Percentiles rank a stretch among this genome's conserved stretches.
phyloP scores from a whole-genome alignment of 1,140 invertebrate species.

The Pachypsylla venusta region DNA sequence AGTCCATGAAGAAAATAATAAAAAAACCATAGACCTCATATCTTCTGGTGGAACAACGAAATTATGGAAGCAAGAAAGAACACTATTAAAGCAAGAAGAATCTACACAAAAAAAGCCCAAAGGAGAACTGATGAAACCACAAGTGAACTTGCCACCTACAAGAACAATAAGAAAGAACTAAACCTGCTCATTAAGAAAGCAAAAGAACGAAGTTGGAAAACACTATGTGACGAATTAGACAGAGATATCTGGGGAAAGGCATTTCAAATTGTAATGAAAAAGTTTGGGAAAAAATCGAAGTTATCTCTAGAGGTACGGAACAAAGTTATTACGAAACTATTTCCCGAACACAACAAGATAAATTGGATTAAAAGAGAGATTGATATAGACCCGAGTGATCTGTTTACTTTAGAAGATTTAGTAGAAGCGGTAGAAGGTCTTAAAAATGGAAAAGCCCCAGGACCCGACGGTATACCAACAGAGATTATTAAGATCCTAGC shows the following conservation, averaged over 20 bases:
- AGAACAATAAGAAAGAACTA: neutral
- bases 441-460: conserved; percentile 3
- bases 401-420: neutral
- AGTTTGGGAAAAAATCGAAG: neutral
- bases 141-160: neutral
- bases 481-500: neutral
- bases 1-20: too few species aligned
- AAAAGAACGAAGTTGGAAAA: neutral
- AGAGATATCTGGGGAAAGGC: neutral
- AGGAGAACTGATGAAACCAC: neutral
- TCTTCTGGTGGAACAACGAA: neutral
- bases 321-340: neutral
- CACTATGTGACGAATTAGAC: neutral
- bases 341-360: neutral
- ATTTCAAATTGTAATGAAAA: neutral
- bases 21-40: too few species aligned
- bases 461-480: neutral
- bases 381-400: neutral
- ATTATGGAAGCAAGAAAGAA: neutral
- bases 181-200: neutral
- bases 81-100: neutral
- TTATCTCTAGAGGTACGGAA: neutral
- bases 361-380: neutral
- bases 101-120: neutral
- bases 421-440: neutral